These are phyloP conservation scores for Acrobeloides nanus DNA, from an alignment of 2,888 invertebrate genomes.

Conservation along the genomic window DNA sequence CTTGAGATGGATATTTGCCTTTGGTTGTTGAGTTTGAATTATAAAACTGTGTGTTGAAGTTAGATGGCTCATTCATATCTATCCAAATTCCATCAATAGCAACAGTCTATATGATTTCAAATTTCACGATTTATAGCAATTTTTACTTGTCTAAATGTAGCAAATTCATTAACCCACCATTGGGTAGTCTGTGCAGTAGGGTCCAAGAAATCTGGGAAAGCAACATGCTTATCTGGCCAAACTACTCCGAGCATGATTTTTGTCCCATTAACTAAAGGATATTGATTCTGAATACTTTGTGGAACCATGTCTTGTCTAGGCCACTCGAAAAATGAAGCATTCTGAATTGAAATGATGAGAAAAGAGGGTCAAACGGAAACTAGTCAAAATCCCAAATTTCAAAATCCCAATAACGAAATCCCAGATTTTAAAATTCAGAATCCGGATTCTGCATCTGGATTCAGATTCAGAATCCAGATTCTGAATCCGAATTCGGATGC, in stretches of 20 bases:
- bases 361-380: too few species aligned
- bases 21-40: too few species aligned
- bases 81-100: constrained; percentile 78
- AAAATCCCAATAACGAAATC: too few species aligned
- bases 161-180: constrained; percentile 48
- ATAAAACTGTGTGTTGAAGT: constrained; percentile 61
- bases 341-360: too few species aligned
- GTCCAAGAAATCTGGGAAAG: constrained; percentile 45
- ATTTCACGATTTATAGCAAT: too few species aligned
- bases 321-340: constrained; percentile 25
- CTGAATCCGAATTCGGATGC: too few species aligned
- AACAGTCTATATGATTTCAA: constrained; percentile 53
- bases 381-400: too few species aligned
- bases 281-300: constrained; percentile 18
- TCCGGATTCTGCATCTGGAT: too few species aligned
- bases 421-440: too few species aligned
- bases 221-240: constrained; percentile 37
- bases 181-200: constrained; percentile 32
- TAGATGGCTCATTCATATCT: constrained; percentile 82
- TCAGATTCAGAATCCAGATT: too few species aligned
- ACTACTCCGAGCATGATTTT: constrained; percentile 35
- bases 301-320: constrained; percentile 22
- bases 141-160: too few species aligned
- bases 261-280: constrained; percentile 42
- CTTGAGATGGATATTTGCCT: too few species aligned